Evolutionary conservation across 2,113 vertebrate genomes (phyloP).

Genomic region (Zeus faber): DNA sequence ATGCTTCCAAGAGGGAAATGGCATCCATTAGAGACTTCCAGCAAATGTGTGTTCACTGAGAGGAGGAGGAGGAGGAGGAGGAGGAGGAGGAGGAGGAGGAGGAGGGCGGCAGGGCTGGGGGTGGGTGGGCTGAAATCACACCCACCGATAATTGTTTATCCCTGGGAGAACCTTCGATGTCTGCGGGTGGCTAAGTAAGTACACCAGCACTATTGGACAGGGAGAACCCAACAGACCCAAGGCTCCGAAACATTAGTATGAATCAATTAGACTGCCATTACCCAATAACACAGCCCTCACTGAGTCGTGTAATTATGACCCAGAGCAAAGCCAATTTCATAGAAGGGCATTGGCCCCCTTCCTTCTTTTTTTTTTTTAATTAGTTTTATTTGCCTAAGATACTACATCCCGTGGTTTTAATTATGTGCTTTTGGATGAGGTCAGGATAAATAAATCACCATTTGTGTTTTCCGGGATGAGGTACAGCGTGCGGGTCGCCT

Average conservation of each 20-base stretch:
- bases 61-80: neutral
- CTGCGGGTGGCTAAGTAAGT: constrained; percentile 66
- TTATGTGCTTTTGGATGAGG: constrained; percentile 64
- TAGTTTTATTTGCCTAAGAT: constrained; percentile 75
- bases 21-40: constrained; percentile 63
- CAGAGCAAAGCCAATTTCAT: constrained; percentile 70
- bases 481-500: no score
- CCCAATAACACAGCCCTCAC: constrained; percentile 69
- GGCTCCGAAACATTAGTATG: constrained; percentile 70
- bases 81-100: neutral
- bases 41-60: constrained; percentile 34
- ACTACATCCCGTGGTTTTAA: constrained; percentile 72
- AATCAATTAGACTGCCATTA: constrained; percentile 79
- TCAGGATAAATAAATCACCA: constrained; percentile 65
- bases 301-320: constrained; percentile 78
- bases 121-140: constrained; percentile 16
- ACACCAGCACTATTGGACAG: constrained; percentile 52
- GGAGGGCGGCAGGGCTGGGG: neutral
- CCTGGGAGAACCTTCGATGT: constrained; percentile 56
- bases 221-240: constrained; percentile 57
- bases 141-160: constrained; percentile 62
- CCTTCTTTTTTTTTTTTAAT: constrained; percentile 39
- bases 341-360: constrained; percentile 51
- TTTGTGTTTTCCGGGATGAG: no score
- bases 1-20: constrained; percentile 62